Evolutionary conservation across 2,113 vertebrate genomes (phyloP).

Genomic region (Anarrhichthys ocellatus): DNA sequence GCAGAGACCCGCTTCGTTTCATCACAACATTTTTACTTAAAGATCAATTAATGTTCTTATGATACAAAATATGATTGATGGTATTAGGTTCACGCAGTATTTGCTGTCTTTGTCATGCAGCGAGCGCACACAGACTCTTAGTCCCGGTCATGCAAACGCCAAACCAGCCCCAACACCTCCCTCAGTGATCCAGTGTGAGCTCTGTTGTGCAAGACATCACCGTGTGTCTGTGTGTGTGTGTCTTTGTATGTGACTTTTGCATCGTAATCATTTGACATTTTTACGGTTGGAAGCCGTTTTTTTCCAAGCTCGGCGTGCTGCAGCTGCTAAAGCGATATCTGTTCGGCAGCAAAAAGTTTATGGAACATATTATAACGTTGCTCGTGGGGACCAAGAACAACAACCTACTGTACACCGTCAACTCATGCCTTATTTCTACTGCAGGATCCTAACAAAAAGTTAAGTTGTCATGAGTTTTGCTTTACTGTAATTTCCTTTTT

Average conservation of each 20-base stretch:
- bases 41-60: conserved; percentile 24
- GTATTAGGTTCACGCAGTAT: neutral
- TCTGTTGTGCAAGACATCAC: conserved; percentile 39
- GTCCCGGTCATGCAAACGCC: conserved; percentile 13
- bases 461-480: neutral
- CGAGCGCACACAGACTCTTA: neutral
- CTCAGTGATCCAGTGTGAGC: conserved; percentile 9
- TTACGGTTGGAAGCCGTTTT: conserved; percentile 2
- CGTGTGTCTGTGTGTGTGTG: conserved; percentile 17
- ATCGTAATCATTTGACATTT: conserved; percentile 42
- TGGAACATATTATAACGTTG: neutral
- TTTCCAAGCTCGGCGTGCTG: conserved; percentile 15
- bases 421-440: neutral
- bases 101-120: conserved; percentile 15
- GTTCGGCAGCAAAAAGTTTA: neutral
- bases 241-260: conserved; percentile 37
- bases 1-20: conserved; percentile 32
- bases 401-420: neutral
- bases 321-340: conserved; percentile 58
- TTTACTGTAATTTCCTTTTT: neutral
- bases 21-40: conserved; percentile 9
- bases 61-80: neutral
- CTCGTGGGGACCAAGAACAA: neutral
- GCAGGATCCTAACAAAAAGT: neutral
- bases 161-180: conserved; percentile 18